phyloP scores from a whole-genome alignment of 2,113 vertebrate species.

The Elaphurus davidianus region DNA sequence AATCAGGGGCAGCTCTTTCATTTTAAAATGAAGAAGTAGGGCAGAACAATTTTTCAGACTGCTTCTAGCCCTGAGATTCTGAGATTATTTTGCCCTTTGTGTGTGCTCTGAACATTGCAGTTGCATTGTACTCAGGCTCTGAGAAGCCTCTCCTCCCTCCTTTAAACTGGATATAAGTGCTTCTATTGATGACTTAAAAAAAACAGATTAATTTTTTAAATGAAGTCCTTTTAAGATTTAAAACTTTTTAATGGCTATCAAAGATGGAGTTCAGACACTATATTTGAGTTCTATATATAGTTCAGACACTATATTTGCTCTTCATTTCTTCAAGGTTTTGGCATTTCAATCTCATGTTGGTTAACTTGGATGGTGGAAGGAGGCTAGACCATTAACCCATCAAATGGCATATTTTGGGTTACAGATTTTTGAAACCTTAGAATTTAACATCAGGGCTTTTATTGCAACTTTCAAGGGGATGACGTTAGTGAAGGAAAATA shows the following conservation, averaged over 20 bases:
- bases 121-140: not conserved
- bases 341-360: constrained; percentile 5
- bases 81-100: not conserved
- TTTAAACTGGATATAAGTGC: not conserved
- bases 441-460: constrained; percentile 30
- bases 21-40: constrained; percentile 23
- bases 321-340: constrained; percentile 19
- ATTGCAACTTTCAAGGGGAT: not conserved
- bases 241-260: not conserved
- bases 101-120: not conserved
- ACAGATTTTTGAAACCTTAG: constrained; percentile 3
- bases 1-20: not conserved
- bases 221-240: constrained; percentile 42
- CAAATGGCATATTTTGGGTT: not conserved
- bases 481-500: not conserved
- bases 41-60: not conserved
- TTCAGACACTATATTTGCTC: not conserved
- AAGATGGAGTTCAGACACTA: not conserved
- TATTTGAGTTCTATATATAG: not conserved
- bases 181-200: constrained; percentile 14
- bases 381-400: not conserved
- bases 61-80: not conserved
- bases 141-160: not conserved
- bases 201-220: constrained; percentile 1
- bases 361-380: not conserved